phyloP scores from a whole-genome alignment of 2,797 vertebrate genomes.

The Neoniphon sammara region DNA sequence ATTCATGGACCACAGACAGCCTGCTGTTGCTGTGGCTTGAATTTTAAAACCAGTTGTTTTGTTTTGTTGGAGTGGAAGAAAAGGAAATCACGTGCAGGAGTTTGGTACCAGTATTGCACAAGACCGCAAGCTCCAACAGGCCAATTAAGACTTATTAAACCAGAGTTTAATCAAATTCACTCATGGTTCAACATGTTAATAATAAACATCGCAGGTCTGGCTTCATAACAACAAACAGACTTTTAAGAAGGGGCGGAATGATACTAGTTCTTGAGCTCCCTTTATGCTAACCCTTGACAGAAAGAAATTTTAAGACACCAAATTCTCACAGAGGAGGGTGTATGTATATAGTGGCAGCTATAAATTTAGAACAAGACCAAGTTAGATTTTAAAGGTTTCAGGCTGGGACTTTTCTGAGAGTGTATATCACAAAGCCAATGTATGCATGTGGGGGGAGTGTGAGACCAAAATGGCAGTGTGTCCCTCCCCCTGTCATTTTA shows the following conservation, averaged over 20 bases:
- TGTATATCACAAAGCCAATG: conserved; percentile 58
- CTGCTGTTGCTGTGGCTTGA: conserved; percentile 35
- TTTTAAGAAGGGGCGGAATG: conserved; percentile 31
- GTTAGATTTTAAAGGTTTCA: conserved; percentile 74
- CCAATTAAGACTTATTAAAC: conserved; percentile 50
- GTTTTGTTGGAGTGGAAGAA: conserved; percentile 39
- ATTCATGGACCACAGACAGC: conserved; percentile 66
- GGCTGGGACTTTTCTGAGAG: conserved; percentile 60
- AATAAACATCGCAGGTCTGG: conserved; percentile 47
- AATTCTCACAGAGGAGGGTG: conserved; percentile 71
- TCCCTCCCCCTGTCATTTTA: conserved; percentile 66
- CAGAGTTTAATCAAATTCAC: conserved; percentile 51
- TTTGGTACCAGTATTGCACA: conserved; percentile 26
- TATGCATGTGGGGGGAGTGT: conserved; percentile 56
- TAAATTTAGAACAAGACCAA: conserved; percentile 76
- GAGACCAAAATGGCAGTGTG: conserved; percentile 62
- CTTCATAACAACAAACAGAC: conserved; percentile 36
- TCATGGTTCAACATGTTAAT: conserved; percentile 36
- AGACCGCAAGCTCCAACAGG: conserved; percentile 25
- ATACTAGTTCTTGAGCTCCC: conserved; percentile 27
- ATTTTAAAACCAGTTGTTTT: conserved; percentile 65
- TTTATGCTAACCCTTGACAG: conserved; percentile 29
- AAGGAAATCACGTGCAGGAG: conserved; percentile 45
- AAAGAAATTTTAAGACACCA: conserved; percentile 42
- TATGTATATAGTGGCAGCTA: conserved; percentile 55